Evolutionary conservation across 1,140 invertebrate species (phyloP), one percentile per base, ranked within the genome.

Genomic region (Anadara kagoshimensis): DNA sequence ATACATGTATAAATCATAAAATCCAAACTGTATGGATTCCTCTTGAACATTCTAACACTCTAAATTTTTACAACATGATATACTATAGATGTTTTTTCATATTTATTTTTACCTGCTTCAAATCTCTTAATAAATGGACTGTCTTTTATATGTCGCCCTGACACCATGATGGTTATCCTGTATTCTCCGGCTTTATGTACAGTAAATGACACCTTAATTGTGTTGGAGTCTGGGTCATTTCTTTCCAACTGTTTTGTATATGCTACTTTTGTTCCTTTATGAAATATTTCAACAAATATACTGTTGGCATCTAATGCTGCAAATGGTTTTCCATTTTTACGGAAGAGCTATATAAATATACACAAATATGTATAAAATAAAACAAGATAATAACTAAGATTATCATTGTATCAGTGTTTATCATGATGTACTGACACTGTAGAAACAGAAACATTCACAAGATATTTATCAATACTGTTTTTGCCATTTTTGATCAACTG

Each of bases 301-400:
- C 95, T 94, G 90, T 97, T 96, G 66, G 94, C 94, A 90, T 96
- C 94, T 89, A 95, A 96, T 78, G 97, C 94, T 78, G 95, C 95
- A 91, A 97, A 97, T 69, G 95, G 94, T 84, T 96, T 94, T 26
- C 95, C 95, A 85, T 97, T 97, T 81, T 95, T 93, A 90, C 97
- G 95, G 90, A 93, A 97, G 90, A 97, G 97, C 92, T 95, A 91
- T 58, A 89, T 86, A 20, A 41, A 51, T 36, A 36, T 36, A 3
- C 7, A 36, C 29, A 36, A 36, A 36, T 36, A 3, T 36, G 29
- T 2, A 36, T 36, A 2, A 36, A n/a, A n/a, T n/a, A n/a, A n/a
- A n/a, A n/a, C n/a, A n/a, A n/a, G n/a, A n/a, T n/a, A n/a, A n/a
- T n/a, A n/a, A n/a, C n/a, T n/a, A n/a, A n/a, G n/a, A n/a, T n/a